Conservation (phyloP, 2,797 vertebrate genomes). For the Thamnophis elegans region DNA sequence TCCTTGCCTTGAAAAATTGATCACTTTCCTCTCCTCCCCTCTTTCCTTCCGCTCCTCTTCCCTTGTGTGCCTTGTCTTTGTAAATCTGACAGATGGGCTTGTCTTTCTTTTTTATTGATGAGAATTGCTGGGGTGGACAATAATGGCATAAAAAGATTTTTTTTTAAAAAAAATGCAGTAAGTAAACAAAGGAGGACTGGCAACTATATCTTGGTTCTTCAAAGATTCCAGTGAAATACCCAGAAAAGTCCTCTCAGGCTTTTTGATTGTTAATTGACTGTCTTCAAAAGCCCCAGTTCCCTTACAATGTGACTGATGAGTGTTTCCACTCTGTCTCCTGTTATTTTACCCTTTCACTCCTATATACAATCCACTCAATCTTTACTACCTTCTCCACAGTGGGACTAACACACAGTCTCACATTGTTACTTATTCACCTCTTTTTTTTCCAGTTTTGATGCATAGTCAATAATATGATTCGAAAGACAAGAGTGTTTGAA, state of each 20-base stretch:
- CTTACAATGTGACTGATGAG: neutral
- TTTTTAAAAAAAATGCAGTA: neutral
- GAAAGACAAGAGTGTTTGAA: neutral
- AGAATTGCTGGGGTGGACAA: neutral
- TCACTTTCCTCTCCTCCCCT: neutral
- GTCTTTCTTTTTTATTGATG: neutral
- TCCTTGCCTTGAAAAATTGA: neutral
- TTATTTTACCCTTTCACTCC: neutral
- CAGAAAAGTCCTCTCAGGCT: neutral
- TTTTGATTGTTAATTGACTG: neutral
- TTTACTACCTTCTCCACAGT: neutral
- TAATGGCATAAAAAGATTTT: neutral
- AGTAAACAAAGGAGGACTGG: neutral
- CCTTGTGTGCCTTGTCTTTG: neutral
- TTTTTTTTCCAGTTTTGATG: neutral
- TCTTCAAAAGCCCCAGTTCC: neutral
- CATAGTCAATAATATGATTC: neutral
- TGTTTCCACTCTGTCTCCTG: neutral
- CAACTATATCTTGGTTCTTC: neutral
- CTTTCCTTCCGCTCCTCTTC: neutral
- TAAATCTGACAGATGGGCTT: neutral
- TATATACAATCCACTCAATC: no score
- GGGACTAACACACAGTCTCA: neutral
- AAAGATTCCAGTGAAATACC: neutral
- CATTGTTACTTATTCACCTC: neutral